Base-by-base conservation (phyloP, 2,113 vertebrate species). In the Hymenochirus boettgeri region DNA sequence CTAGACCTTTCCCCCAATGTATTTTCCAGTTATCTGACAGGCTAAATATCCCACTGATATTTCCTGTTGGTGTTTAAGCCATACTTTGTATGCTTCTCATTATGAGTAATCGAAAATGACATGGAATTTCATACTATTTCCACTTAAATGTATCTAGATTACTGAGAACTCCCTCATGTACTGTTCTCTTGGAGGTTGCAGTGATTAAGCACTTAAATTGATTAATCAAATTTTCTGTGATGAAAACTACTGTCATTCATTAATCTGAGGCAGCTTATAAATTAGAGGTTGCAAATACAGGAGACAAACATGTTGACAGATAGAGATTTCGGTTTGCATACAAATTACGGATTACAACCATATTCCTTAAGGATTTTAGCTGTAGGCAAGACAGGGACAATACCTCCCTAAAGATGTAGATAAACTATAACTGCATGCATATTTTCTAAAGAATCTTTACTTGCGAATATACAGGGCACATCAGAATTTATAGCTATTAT, bases 181-280 rank as follows among this genome's bases (percentile, higher is more conserved):
- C 0, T 0, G 67, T 76, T 77, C 78, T 82, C 78, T 72, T 67
- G 65, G 18, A 70, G 80, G 77, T 78, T 56, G 51, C 78, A 76
- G 79, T 83, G 82, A 90, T 90, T 89, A 87, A 84, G 81, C 83
- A 83, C 84, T 88, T 88, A 82, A 83, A 88, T 87, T 89, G 86
- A 90, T 89, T 87, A 87, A 89, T 89, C 87, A 88, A 74, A 86
- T 89, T 88, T 85, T 83, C 85, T 85, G 83, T 83, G 85, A 88
- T 85, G 85, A 88, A 84, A 87, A 81, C 82, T 69, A 80, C 87
- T 86, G 86, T 87, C 86, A 86, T 83, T 87, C 86, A 88, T 88
- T 89, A 87, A 88, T 88, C 83, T 82, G 83, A 86, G 79, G 78
- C 48, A 79, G 86, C 82, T 89, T 87, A 86, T 89, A 87, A 89